Percentiles rank a stretch among this genome's conserved stretches.
These are phyloP conservation scores for Sarotherodon lohbergeri DNA, from an alignment of 2,113 vertebrate species.

Conservation along the genomic window DNA sequence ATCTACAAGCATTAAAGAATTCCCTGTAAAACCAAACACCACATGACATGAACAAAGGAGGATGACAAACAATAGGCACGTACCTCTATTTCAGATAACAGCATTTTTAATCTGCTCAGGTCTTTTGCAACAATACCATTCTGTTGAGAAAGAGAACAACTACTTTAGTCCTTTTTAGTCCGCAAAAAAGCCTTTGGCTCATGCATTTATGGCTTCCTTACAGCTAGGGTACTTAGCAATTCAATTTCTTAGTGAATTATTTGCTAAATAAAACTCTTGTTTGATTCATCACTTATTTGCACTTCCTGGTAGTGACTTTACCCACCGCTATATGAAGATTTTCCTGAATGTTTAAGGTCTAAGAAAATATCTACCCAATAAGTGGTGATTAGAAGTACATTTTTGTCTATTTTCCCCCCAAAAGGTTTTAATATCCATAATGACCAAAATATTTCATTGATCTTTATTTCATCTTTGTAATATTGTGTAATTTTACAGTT, in stretches of 20 bases:
- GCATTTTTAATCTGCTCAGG: conserved; percentile 90
- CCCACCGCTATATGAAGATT: not conserved
- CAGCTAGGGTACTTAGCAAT: not conserved
- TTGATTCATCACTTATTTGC: not conserved
- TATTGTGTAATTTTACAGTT: not conserved
- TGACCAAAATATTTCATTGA: not conserved
- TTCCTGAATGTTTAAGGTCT: not conserved
- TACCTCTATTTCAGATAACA: conserved; percentile 95
- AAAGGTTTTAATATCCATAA: not conserved
- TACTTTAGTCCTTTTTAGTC: not conserved
- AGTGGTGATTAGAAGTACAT: not conserved
- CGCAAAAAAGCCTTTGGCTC: not conserved
- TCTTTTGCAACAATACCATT: conserved; percentile 97
- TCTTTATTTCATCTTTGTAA: not conserved
- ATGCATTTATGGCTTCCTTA: not conserved
- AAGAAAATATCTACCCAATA: not conserved
- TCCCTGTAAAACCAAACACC: not conserved
- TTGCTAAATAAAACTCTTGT: not conserved
- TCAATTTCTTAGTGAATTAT: not conserved
- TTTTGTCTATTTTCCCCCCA: not conserved
- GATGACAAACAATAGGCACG: not conserved
- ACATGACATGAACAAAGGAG: not conserved
- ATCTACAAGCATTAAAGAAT: not conserved
- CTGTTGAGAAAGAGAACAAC: conserved; percentile 58
- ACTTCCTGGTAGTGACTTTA: not conserved